Percentiles rank a stretch among this genome's conserved stretches.
Conservation (phyloP, 1,140 invertebrate species). For the Himalopsyche phryganea region DNA sequence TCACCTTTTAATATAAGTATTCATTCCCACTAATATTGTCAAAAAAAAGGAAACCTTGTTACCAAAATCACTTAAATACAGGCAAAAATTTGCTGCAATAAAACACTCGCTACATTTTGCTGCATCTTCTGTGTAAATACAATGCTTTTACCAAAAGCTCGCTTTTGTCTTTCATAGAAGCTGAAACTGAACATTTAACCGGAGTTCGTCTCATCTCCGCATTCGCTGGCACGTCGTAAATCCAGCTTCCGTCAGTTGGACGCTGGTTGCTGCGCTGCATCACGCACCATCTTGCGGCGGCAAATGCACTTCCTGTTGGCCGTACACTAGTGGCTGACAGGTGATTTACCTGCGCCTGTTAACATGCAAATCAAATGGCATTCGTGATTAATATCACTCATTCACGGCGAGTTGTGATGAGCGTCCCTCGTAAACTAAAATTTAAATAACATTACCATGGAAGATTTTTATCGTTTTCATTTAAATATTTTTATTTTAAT, state of each 20-base stretch:
- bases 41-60: too few relatives aligned
- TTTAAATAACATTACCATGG: too few relatives aligned
- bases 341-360: constrained; percentile 31
- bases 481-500: too few relatives aligned
- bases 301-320: constrained; percentile 12
- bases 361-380: constrained; percentile 31
- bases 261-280: not conserved
- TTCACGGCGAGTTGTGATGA: not conserved
- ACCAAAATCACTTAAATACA: too few relatives aligned
- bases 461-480: too few relatives aligned
- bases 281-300: constrained; percentile 24
- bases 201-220: constrained; percentile 1
- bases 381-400: constrained; percentile 23
- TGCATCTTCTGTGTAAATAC: too few relatives aligned
- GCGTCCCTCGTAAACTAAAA: too few relatives aligned
- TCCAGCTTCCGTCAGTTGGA: not conserved
- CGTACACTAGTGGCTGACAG: constrained; percentile 11
- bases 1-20: too few relatives aligned
- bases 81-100: too few relatives aligned
- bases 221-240: constrained; percentile 8
- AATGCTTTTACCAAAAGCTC: not conserved
- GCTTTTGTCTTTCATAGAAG: not conserved
- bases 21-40: too few relatives aligned
- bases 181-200: not conserved
- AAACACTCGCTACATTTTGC: too few relatives aligned